Evolutionary conservation across 2,113 vertebrate species (phyloP).

Genomic region (Pelvicachromis taeniatus): DNA sequence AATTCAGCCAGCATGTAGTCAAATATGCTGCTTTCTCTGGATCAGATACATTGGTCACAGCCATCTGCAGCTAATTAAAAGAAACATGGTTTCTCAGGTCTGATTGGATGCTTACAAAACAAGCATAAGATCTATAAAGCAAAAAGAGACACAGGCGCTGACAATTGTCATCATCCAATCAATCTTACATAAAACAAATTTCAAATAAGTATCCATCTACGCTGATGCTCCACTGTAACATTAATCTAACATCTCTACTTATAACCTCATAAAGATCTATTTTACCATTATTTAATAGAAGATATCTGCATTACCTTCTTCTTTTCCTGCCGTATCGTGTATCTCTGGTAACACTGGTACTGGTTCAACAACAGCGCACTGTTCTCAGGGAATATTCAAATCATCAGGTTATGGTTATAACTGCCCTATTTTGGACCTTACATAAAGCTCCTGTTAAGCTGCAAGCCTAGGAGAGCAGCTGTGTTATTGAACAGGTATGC

Average conservation of each 20-base stretch:
- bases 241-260: background rate
- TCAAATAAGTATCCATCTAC: background rate
- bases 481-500: background rate
- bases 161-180: background rate
- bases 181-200: background rate
- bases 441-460: background rate
- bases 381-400: slow-evolving; percentile 50
- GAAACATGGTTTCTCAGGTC: background rate
- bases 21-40: background rate
- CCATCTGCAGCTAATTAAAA: background rate
- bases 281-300: background rate
- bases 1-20: background rate
- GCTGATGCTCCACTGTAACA: background rate
- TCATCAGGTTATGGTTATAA: background rate
- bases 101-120: background rate
- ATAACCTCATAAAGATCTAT: background rate
- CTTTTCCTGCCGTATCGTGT: background rate
- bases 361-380: background rate
- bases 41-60: background rate
- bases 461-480: background rate
- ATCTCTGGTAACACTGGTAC: background rate
- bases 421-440: background rate
- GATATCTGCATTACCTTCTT: background rate
- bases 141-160: background rate
- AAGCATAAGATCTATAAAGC: background rate